Conservation (phyloP, 1,140 invertebrate genomes). For the Drosophila biarmipes region DNA sequence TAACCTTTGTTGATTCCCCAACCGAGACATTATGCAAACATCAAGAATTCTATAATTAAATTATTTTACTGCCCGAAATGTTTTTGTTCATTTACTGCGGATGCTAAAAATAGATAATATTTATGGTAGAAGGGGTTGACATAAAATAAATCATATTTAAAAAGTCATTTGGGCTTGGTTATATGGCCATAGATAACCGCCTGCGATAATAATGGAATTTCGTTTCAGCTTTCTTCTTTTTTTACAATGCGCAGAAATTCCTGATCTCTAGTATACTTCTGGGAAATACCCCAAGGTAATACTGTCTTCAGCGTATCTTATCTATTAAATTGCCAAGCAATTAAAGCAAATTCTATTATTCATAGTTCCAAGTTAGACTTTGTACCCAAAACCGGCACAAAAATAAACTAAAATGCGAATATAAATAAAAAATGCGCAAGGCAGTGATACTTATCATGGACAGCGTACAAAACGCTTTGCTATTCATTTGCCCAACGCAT, state of each 20-base stretch:
- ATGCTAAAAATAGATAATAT: constrained; percentile 58
- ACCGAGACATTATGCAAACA: constrained; percentile 1
- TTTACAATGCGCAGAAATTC: constrained; percentile 11
- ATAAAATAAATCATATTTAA: constrained; percentile 35
- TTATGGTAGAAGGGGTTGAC: constrained; percentile 23
- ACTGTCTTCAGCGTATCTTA: constrained; percentile 26
- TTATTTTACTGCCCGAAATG: neutral
- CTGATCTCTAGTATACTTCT: constrained; percentile 18
- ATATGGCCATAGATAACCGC: constrained; percentile 30
- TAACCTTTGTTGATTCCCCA: neutral
- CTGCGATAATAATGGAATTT: constrained; percentile 34
- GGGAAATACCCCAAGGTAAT: constrained; percentile 17
- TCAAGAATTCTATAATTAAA: constrained; percentile 5
- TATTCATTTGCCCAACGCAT: constrained; percentile 61
- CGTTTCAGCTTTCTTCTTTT: constrained; percentile 9
- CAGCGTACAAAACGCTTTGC: constrained; percentile 41
- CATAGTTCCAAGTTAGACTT: constrained; percentile 15
- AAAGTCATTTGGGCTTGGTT: constrained; percentile 32
- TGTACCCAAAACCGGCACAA: constrained; percentile 21
- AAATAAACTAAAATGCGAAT: constrained; percentile 32
- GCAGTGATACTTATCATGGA: constrained; percentile 52
- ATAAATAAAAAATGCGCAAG: constrained; percentile 24
- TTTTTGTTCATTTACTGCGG: constrained; percentile 26
- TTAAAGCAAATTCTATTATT: constrained; percentile 20
- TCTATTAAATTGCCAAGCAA: constrained; percentile 23